Conservation (phyloP, 92 coral and sea anemone genomes). For the Nematostella vectensis region DNA sequence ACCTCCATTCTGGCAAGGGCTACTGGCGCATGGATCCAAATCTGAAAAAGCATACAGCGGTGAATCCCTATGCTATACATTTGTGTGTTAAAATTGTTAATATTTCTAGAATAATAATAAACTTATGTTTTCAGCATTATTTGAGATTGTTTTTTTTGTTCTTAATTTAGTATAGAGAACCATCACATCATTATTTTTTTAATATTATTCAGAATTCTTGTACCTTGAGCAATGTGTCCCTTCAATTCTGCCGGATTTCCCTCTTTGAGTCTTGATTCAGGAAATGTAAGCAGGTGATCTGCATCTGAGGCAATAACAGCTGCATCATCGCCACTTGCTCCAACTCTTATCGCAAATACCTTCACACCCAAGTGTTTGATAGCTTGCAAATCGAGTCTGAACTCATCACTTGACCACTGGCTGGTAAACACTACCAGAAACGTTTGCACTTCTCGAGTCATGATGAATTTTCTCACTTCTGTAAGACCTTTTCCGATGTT, state of each 20-base stretch:
- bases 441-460: background rate
- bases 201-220: background rate
- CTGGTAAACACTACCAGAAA: background rate
- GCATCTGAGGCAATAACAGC: background rate
- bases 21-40: background rate
- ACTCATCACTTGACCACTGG: background rate
- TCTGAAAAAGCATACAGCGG: slow-evolving; percentile 1
- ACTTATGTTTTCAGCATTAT: background rate
- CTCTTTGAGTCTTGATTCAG: background rate
- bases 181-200: too few relatives aligned
- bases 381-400: background rate
- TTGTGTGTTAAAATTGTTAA: background rate
- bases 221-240: background rate
- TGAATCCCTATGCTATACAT: too few relatives aligned
- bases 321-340: background rate
- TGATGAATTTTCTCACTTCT: background rate
- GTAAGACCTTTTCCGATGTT: background rate
- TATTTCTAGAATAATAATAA: background rate
- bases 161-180: too few relatives aligned
- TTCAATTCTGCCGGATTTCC: background rate
- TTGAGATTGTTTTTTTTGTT: too few relatives aligned
- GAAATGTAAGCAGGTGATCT: background rate
- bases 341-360: background rate
- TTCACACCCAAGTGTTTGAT: background rate
- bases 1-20: background rate